Evolutionary conservation across 2,797 vertebrate genomes (phyloP).

Genomic region (Sarcophilus harrisii): DNA sequence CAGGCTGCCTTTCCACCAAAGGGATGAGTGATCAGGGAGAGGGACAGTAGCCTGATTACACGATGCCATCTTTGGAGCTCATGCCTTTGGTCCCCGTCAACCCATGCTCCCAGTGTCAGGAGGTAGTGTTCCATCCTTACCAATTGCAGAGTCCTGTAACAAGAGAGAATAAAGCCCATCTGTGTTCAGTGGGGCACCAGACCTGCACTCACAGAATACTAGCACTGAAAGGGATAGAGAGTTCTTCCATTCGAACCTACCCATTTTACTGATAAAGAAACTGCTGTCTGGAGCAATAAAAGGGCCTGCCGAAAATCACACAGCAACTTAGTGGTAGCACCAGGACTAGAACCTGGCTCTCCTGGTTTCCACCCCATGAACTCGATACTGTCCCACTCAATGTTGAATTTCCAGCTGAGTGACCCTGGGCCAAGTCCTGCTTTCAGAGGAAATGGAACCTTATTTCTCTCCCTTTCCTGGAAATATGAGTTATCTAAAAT

Average conservation of each 20-base stretch:
- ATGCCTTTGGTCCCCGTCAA: neutral
- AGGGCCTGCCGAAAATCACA: neutral
- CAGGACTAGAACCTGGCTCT: neutral
- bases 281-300: neutral
- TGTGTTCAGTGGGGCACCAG: neutral
- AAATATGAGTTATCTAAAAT: neutral
- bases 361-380: neutral
- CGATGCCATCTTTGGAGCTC: neutral
- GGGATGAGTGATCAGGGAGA: neutral
- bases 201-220: neutral
- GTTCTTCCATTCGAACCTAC: neutral
- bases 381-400: neutral
- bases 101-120: neutral
- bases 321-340: neutral
- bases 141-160: neutral
- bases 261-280: neutral
- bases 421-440: neutral
- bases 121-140: neutral
- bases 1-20: conserved; percentile 23
- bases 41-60: neutral
- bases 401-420: neutral
- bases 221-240: neutral
- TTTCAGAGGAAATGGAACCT: neutral
- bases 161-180: neutral
- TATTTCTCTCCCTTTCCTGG: neutral